Conservation (phyloP, 64 coral and sea anemone species). For the Astreopora myriophthalma region DNA sequence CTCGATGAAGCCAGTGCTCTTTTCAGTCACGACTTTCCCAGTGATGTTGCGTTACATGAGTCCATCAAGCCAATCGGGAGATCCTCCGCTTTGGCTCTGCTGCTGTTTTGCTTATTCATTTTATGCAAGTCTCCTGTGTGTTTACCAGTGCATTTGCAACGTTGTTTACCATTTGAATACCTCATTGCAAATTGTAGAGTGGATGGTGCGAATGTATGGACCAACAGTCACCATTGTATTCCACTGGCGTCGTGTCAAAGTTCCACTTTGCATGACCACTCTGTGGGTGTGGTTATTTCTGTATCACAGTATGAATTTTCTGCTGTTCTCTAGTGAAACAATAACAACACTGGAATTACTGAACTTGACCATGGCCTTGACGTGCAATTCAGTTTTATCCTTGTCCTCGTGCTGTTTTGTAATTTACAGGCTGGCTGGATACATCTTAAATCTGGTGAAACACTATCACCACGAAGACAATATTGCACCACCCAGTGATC, state of each 20-base stretch:
- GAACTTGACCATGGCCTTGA: constrained; percentile 79
- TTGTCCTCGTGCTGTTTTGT: constrained; percentile 89
- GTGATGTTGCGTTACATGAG: constrained; percentile 64
- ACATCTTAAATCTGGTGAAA: constrained; percentile 57
- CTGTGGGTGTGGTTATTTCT: constrained; percentile 71
- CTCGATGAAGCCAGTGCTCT: constrained; percentile 84
- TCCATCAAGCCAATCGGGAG: constrained; percentile 16
- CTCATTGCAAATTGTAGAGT: constrained; percentile 66
- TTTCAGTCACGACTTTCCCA: constrained; percentile 69
- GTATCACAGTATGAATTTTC: constrained; percentile 61
- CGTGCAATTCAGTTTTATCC: constrained; percentile 83
- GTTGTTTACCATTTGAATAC: constrained; percentile 61
- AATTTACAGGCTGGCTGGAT: constrained; percentile 77
- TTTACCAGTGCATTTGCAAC: constrained; percentile 59
- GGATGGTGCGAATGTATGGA: constrained; percentile 96
- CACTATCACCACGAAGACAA: constrained; percentile 71
- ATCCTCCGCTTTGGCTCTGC: constrained; percentile 90
- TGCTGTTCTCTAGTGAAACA: constrained; percentile 70
- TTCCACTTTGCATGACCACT: constrained; percentile 70
- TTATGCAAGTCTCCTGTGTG: constrained; percentile 43
- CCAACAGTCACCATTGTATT: constrained; percentile 78
- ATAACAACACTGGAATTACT: constrained; percentile 58
- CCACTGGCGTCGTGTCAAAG: constrained; percentile 87
- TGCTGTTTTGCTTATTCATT: constrained; percentile 70
- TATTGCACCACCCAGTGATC: constrained; percentile 63